phyloP scores from a whole-genome alignment of 2,113 vertebrate species.

The Amphiprion percula region DNA sequence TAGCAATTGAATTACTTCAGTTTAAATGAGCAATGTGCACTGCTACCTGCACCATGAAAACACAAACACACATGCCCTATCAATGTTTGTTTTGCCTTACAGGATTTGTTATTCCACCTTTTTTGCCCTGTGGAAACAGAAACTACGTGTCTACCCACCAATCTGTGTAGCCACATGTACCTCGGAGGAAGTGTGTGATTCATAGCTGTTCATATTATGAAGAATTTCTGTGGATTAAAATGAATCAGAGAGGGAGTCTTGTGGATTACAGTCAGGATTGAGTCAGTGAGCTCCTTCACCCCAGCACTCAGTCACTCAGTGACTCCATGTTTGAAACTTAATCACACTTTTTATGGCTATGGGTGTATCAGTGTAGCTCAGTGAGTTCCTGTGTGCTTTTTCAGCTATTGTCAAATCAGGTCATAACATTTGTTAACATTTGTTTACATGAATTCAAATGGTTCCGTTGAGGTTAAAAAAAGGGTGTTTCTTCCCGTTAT shows the following conservation, averaged over 20 bases:
- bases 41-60: background rate
- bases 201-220: conserved; percentile 8
- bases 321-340: background rate
- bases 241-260: conserved; percentile 3
- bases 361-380: background rate
- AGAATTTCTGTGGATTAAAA: conserved; percentile 5
- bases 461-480: conserved; percentile 11
- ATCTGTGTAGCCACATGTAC: background rate
- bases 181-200: conserved; percentile 24
- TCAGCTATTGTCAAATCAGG: conserved; percentile 4
- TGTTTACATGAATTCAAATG: background rate
- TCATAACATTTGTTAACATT: background rate
- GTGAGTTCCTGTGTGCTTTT: background rate
- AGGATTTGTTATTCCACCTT: background rate
- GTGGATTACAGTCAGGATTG: conserved; percentile 5
- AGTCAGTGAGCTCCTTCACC: conserved; percentile 21
- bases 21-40: conserved; percentile 5
- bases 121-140: conserved; percentile 17
- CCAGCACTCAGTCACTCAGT: background rate
- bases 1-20: background rate
- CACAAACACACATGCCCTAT: conserved; percentile 18
- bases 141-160: conserved; percentile 1
- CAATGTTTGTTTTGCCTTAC: conserved; percentile 18
- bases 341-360: no score
- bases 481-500: conserved; percentile 35